Evolutionary conservation across 1,140 invertebrate species (phyloP).

Genomic region (Neuroterus valhalla): DNA sequence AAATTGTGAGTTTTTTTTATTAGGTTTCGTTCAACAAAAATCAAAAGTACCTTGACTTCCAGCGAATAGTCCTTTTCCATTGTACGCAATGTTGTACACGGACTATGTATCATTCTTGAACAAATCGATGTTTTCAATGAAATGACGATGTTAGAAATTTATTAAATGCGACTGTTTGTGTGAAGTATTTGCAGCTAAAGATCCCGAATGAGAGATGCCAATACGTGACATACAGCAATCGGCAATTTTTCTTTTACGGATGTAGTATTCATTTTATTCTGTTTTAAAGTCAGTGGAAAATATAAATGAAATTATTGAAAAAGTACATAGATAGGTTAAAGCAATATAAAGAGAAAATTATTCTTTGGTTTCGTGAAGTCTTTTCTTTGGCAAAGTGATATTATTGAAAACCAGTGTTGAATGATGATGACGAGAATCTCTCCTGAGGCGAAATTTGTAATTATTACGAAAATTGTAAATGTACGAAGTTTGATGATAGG

Average conservation of each 20-base stretch:
- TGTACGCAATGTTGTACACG: conserved; percentile 23
- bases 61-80: conserved; percentile 1
- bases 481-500: conserved; percentile 6
- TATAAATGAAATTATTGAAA: no score
- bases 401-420: background rate
- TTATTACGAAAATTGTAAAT: conserved; percentile 20
- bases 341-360: no score
- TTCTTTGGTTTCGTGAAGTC: background rate
- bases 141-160: conserved; percentile 30
- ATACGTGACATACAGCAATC: background rate
- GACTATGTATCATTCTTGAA: conserved; percentile 29
- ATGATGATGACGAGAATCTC: conserved; percentile 23
- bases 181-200: conserved; percentile 4
- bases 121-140: conserved; percentile 29
- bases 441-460: conserved; percentile 30
- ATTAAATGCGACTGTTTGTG: conserved; percentile 25
- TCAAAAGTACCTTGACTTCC: background rate
- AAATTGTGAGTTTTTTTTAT: background rate
- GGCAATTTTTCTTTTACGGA: background rate
- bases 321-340: no score
- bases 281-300: no score
- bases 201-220: conserved; percentile 14
- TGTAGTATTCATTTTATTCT: no score
- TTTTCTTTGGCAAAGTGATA: background rate
- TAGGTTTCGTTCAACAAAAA: background rate